phyloP scores from a whole-genome alignment of 2,888 invertebrate species.

The Cryptophagus acutangulus region DNA sequence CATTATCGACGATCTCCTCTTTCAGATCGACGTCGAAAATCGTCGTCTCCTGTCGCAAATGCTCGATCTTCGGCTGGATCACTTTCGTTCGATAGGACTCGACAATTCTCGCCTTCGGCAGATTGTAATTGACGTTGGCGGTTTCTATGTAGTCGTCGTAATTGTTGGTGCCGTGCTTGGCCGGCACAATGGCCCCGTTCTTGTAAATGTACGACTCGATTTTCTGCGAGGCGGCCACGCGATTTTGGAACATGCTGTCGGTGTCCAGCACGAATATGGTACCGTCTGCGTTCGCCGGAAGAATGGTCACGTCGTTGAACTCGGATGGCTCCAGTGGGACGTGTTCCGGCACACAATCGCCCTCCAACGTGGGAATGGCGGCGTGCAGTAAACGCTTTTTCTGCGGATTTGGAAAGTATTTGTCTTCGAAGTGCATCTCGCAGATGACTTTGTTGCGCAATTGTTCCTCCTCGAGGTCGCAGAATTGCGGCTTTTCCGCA shows the following conservation, averaged over 20 bases:
- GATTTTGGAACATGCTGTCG: slow-evolving; percentile 31
- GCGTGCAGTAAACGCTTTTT: slow-evolving; percentile 53
- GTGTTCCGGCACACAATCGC: slow-evolving; percentile 26
- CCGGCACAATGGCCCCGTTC: slow-evolving; percentile 38
- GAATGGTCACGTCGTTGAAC: slow-evolving; percentile 31
- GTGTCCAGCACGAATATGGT: slow-evolving; percentile 42
- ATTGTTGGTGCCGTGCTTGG: not conserved
- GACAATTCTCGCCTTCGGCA: not conserved
- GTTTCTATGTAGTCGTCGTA: not conserved
- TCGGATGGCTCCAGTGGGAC: slow-evolving; percentile 8
- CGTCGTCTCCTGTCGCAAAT: not conserved
- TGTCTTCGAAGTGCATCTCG: slow-evolving; percentile 55
- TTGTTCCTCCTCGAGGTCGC: slow-evolving; percentile 54
- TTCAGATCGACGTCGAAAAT: not conserved
- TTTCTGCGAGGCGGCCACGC: slow-evolving; percentile 23
- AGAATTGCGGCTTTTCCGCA: slow-evolving; percentile 52
- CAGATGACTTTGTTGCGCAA: slow-evolving; percentile 58
- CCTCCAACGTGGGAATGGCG: slow-evolving; percentile 54
- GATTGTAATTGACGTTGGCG: not conserved
- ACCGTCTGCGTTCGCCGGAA: slow-evolving; percentile 41
- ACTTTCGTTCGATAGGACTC: no score
- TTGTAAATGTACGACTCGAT: slow-evolving; percentile 40
- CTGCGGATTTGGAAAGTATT: slow-evolving; percentile 52
- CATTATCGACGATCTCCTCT: not conserved
- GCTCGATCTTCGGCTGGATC: not conserved